Percentiles rank a stretch among this genome's conserved stretches.
Conservation (phyloP, 35 echinoderm and acorn worm genomes). For the Eucidaris tribuloides region DNA sequence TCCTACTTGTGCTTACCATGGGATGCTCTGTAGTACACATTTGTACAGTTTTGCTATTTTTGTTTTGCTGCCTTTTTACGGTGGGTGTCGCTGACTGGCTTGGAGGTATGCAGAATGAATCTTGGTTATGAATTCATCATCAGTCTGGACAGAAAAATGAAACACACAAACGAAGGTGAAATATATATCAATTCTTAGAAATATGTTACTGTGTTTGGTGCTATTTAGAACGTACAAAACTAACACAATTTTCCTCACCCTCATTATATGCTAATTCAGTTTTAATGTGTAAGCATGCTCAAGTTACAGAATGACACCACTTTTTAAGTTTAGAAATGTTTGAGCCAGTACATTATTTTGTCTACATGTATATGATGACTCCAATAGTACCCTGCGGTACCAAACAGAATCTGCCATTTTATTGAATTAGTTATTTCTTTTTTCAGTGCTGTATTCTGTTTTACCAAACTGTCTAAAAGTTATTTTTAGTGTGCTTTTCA, state of each 20-base stretch:
- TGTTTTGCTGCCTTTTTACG: no score
- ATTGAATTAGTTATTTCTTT: no score
- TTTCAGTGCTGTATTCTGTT: no score
- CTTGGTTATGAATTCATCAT: constrained; percentile 36
- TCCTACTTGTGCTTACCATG: no score
- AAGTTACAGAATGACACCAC: background rate
- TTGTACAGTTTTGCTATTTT: no score
- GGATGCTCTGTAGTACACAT: no score
- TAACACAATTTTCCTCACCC: background rate
- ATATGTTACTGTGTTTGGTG: background rate
- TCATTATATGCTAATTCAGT: background rate
- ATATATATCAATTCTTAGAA: background rate
- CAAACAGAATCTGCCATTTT: no score
- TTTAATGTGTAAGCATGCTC: background rate
- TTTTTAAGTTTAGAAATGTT: background rate
- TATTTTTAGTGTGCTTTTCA: no score
- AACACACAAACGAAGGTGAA: background rate
- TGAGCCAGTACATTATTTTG: no score
- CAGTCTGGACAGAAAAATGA: background rate
- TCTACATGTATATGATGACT: no score
- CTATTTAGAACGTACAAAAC: background rate
- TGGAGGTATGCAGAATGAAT: constrained; percentile 13
- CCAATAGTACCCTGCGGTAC: no score
- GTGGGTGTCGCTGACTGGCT: background rate
- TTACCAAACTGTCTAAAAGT: no score